Base-by-base conservation (phyloP, 2,797 vertebrate genomes). In the Odontamblyopus rebecca region DNA sequence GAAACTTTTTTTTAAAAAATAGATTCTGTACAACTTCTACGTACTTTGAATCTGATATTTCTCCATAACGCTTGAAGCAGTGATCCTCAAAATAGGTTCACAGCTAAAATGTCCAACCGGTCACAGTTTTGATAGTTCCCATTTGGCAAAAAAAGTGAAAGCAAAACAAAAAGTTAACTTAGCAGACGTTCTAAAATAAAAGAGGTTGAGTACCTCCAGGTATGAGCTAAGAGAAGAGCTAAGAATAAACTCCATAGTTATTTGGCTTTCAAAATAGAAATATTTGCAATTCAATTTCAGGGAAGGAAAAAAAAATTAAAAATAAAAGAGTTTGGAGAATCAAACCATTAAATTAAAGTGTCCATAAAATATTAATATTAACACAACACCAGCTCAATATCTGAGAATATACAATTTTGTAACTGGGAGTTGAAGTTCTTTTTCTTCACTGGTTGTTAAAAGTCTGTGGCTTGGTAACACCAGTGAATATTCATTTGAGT, bases 281-380 rank as follows among this genome's bases (percentile, higher is more conserved):
- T 38, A 69, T 83, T 71, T 62, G 65, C 7, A 67, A 76, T 69
- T 69, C 12, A 41, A n/a, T 65, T 77, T 68, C 16, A 71, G 66
- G 57, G 6, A 61, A 53, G 72, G 64, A 61, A 44, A 69, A 70
- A 68, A 71, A 79, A 71, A 84, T n/a, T n/a, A 79, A 44, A 82
- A 86, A 89, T 91, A 80, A 86, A 79, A 94, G 94, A 94, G 94
- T 95, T 94, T 95, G 93, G 85, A 95, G 91, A 94, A 95, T 93
- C 93, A 95, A 95, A 95, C 94, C 87, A 92, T 90, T 92, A 88
- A 91, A 87, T 83, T 86, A 91, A 77, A 88, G 88, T 88, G 80
- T 85, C 85, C 77, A 87, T 75, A 83, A 86, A 85, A 70, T 81
- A 80, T 88, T 85, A 86, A 85, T 23, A 23, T 91, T 81, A 84